Evolutionary conservation across 2,888 invertebrate species (phyloP), one percentile per base, ranked within the genome.

Genomic region (Drosophila colorata): DNA sequence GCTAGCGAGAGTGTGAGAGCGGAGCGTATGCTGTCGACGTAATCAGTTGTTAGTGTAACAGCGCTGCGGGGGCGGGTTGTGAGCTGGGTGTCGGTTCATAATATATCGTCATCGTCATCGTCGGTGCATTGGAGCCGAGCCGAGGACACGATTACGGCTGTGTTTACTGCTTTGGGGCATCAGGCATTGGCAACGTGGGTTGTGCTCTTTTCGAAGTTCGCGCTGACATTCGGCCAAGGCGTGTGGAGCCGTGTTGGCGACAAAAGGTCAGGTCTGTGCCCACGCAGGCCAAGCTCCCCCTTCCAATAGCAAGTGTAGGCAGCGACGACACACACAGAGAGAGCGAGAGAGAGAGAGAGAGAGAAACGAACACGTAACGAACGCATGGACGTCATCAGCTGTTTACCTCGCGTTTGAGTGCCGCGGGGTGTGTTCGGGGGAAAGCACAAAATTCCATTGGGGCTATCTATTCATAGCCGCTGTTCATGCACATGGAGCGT

Each of bases 311-410:
- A 28, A 7, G 28, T 8, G 8, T 28, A 56, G 52, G 20, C 49
- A 64, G 35, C 18, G 56, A 35, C 53, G 25, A 66, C 40, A 25
- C 18, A 2, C 28, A 28, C 28, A 9, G 2, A 52, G 18, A 9
- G 2, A 52, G 18, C 44, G 18, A 47, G 18, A 46, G n/a, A 41
- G 18, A 67, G 47, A 47, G 14, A 0, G 63, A 77, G 41, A 33
- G 13, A 13, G 4, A 33, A 33, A 33, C 13, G 13, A 13, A 33
- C 82, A 82, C 78, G 87, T 82, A 87, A 87, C 66, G 57, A 67
- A 78, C 85, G 87, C 85, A 87, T 83, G 85, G 60, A 87, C 83
- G 83, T 83, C 83, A 83, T 83, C 83, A 83, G 83, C 83, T 83
- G 83, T 87, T 83, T 76, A 69, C 75, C 58, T 61, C 63, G 41